Conservation (phyloP, 2,888 invertebrate genomes). For the Frankliniella intonsa region DNA sequence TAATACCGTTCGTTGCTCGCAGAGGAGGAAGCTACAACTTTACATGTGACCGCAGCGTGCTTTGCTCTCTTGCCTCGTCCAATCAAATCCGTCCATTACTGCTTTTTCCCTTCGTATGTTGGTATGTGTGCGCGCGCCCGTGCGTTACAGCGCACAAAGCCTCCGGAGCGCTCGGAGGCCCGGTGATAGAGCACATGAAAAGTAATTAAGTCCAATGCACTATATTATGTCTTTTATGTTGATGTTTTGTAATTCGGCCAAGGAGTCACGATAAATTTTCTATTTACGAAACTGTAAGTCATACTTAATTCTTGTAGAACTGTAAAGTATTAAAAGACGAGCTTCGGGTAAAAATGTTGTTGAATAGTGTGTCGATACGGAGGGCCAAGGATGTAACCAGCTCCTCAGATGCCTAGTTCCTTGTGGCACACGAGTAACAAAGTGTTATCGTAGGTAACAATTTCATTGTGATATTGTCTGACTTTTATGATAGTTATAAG, state of each 20-base stretch:
- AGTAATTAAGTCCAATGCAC: background rate
- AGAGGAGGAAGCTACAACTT: background rate
- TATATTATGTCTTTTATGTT: background rate
- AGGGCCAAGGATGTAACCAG: background rate
- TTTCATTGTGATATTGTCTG: conserved; percentile 26
- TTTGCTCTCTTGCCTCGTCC: background rate
- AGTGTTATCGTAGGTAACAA: conserved; percentile 25
- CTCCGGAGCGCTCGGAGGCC: background rate
- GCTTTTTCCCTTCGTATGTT: conserved; percentile 10
- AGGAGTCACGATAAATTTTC: background rate
- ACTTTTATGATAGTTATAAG: conserved; percentile 17
- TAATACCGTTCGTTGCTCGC: no score
- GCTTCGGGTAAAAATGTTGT: background rate
- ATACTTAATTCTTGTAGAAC: conserved; percentile 18
- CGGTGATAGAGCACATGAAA: background rate
- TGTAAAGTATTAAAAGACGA: conserved; percentile 14
- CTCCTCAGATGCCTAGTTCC: conserved; percentile 2
- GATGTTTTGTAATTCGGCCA: background rate
- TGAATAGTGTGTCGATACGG: background rate
- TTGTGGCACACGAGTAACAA: background rate
- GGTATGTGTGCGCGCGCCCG: background rate
- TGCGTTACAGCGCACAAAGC: background rate
- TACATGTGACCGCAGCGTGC: background rate
- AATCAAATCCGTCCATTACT: conserved; percentile 6
- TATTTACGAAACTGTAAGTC: conserved; percentile 18